Percentiles rank a stretch among this genome's conserved stretches.
These are phyloP conservation scores for Montifringilla adamsi DNA, from an alignment of 2,113 vertebrate species.

Conservation along the genomic window DNA sequence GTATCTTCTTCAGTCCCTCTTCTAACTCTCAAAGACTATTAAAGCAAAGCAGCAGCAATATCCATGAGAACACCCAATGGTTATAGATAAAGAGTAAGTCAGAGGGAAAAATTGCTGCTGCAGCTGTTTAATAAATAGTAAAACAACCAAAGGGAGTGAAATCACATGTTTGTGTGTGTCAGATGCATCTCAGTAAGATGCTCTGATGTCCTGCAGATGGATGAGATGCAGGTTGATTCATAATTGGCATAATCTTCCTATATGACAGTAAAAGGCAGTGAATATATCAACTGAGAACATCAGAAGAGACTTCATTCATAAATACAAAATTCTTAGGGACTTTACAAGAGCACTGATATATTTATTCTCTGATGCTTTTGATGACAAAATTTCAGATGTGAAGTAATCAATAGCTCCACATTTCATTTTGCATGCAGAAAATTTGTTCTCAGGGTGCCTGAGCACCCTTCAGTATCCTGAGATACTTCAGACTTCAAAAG, in stretches of 20 bases:
- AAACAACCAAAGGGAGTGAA: constrained; percentile 16
- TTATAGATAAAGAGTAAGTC: background rate
- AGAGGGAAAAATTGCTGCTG: background rate
- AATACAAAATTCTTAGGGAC: background rate
- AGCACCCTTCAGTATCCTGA: background rate
- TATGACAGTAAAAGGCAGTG: constrained; percentile 4
- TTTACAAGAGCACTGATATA: background rate
- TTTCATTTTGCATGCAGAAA: background rate
- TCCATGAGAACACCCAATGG: background rate
- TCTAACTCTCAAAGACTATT: background rate
- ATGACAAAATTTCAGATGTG: background rate
- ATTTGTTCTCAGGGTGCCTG: background rate
- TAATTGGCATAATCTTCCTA: constrained; percentile 6
- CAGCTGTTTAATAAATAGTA: constrained; percentile 28
- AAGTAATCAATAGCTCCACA: background rate
- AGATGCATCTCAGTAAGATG: background rate
- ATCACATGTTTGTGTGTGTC: background rate
- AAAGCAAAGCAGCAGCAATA: background rate
- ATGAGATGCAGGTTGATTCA: constrained; percentile 37
- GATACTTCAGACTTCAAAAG: background rate
- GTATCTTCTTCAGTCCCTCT: background rate
- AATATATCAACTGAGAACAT: constrained; percentile 1
- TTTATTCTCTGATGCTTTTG: background rate
- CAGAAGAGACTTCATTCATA: background rate
- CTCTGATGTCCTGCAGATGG: background rate